Percentiles rank a stretch among this genome's conserved stretches.
These are phyloP conservation scores for Epistrophella euchroma DNA, from an alignment of 2,888 invertebrate genomes.

Conservation along the genomic window DNA sequence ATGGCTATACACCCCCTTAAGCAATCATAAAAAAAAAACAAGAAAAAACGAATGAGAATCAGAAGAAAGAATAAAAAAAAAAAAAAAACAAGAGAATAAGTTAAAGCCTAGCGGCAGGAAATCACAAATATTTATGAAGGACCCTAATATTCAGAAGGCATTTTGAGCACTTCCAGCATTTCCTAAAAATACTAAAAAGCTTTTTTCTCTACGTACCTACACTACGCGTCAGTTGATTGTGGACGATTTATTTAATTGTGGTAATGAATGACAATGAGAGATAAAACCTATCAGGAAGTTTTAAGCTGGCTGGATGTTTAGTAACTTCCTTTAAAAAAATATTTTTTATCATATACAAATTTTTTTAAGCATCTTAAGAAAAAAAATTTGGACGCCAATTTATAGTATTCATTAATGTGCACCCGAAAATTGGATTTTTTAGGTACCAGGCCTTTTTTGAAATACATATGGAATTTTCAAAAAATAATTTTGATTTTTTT, in stretches of 20 bases:
- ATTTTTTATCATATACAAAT: too few species aligned
- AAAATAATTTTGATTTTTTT: too few species aligned
- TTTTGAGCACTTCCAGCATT: constrained; percentile 29
- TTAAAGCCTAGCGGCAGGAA: constrained; percentile 52
- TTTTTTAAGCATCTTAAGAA: too few species aligned
- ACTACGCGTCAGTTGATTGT: not conserved
- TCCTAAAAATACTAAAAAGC: constrained; percentile 3
- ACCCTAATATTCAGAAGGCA: constrained; percentile 67
- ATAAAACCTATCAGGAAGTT: too few species aligned
- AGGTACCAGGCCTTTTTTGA: too few species aligned
- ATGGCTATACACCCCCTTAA: constrained; percentile 22
- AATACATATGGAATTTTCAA: too few species aligned
- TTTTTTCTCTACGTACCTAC: not conserved
- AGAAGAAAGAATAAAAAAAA: constrained; percentile 20
- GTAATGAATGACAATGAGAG: too few species aligned
- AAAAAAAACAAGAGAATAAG: not conserved
- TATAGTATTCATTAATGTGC: too few species aligned
- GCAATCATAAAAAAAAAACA: constrained; percentile 29
- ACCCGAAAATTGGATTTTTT: too few species aligned
- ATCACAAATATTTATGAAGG: constrained; percentile 73
- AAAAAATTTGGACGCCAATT: too few species aligned
- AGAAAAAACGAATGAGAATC: not conserved
- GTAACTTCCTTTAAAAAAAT: too few species aligned
- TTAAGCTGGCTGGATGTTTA: too few species aligned
- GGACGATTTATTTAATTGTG: not conserved